Conservation (phyloP, 2,888 invertebrate species). For the Drosophila lutescens region DNA sequence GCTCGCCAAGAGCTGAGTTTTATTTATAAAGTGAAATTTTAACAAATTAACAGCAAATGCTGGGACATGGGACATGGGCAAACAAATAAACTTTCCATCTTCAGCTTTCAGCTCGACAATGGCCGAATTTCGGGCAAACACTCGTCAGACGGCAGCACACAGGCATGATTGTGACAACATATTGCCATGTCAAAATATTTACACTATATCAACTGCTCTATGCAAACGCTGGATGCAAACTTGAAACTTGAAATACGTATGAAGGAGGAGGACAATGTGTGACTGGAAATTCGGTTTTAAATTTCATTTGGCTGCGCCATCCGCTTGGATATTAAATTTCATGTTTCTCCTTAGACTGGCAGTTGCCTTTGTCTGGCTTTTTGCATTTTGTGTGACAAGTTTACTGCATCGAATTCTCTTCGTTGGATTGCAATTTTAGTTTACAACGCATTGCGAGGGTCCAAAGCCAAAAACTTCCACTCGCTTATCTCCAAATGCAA, state of each 20-base stretch:
- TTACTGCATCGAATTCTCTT: constrained; percentile 22
- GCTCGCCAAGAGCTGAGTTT: constrained; percentile 32
- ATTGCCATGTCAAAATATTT: constrained; percentile 74
- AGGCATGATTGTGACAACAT: constrained; percentile 53
- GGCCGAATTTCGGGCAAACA: constrained; percentile 28
- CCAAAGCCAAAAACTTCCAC: constrained; percentile 19
- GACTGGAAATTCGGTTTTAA: constrained; percentile 58
- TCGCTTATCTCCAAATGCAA: constrained; percentile 56
- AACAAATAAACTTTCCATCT: constrained; percentile 54
- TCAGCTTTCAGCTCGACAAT: constrained; percentile 34
- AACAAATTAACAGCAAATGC: constrained; percentile 74
- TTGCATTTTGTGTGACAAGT: constrained; percentile 53
- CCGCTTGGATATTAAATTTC: constrained; percentile 61
- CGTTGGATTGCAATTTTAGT: constrained; percentile 46
- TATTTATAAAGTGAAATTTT: constrained; percentile 73
- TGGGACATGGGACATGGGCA: constrained; percentile 49
- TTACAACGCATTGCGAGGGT: constrained; percentile 9
- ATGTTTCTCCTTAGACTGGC: constrained; percentile 53
- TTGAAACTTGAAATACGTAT: background rate
- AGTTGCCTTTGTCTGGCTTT: constrained; percentile 51
- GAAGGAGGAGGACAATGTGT: constrained; percentile 33
- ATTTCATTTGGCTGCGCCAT: constrained; percentile 60
- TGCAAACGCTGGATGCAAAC: constrained; percentile 11
- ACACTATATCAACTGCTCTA: constrained; percentile 58
- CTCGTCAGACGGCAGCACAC: constrained; percentile 32